phyloP scores from a whole-genome alignment of 2,113 vertebrate species.

The Sula dactylatra region DNA sequence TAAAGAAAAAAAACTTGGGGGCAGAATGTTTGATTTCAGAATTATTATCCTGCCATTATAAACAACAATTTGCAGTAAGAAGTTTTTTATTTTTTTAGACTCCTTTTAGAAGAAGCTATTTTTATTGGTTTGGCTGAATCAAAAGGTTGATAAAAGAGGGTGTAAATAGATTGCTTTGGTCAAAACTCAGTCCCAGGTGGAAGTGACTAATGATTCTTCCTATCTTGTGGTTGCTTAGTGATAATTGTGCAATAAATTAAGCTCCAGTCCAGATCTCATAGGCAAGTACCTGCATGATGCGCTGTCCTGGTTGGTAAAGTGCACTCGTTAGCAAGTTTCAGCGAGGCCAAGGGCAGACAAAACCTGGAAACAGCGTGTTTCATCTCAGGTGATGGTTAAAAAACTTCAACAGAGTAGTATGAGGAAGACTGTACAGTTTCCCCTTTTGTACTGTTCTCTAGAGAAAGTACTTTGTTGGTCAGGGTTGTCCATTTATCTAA shows the following conservation, averaged over 20 bases:
- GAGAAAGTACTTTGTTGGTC: neutral
- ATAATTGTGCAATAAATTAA: constrained; percentile 1
- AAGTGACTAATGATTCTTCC: constrained; percentile 4
- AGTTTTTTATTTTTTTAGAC: neutral
- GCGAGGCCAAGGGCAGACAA: neutral
- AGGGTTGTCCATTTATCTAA: neutral
- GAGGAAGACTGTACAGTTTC: neutral
- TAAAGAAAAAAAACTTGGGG: neutral
- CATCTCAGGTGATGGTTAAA: neutral
- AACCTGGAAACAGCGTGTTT: neutral
- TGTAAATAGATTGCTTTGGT: constrained; percentile 17
- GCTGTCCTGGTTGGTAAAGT: neutral
- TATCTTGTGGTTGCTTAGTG: constrained; percentile 20
- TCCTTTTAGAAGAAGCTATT: neutral
- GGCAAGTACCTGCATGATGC: neutral
- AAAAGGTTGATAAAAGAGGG: neutral
- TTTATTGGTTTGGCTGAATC: neutral
- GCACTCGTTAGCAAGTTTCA: neutral
- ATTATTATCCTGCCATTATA: neutral
- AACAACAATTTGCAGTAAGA: neutral
- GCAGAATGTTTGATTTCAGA: neutral
- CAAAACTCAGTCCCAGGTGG: constrained; percentile 4
- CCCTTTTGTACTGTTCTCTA: neutral
- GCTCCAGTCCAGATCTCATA: neutral
- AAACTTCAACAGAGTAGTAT: neutral